A percentile compares a stretch with the other conserved stretches of the same genome.
phyloP scores from a whole-genome alignment of 2,888 invertebrate species.

The Chromoteleia sp. region DNA sequence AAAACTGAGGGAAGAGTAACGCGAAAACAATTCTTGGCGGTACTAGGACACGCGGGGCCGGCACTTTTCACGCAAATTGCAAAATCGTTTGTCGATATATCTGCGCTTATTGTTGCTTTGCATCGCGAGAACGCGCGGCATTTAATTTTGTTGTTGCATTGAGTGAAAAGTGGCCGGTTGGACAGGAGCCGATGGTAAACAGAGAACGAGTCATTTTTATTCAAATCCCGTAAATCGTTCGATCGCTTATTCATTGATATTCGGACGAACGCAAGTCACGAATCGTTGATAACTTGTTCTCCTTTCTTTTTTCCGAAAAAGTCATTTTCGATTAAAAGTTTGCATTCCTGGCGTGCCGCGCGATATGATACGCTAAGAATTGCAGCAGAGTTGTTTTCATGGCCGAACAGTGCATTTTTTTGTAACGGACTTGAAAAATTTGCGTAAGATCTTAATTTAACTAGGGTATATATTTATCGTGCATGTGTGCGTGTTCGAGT shows the following conservation, averaged over 20 bases:
- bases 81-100: constrained; percentile 1
- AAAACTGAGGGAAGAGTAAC: constrained; percentile 2
- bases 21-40: constrained; percentile 41
- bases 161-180: constrained; percentile 15
- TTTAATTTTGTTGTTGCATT: neutral
- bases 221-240: too few species aligned
- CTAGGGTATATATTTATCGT: constrained; percentile 43
- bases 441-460: constrained; percentile 40
- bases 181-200: constrained; percentile 5
- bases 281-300: neutral
- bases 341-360: constrained; percentile 30
- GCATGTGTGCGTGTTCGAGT: constrained; percentile 14
- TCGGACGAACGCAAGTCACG: constrained; percentile 1
- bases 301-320: neutral
- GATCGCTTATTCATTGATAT: too few species aligned
- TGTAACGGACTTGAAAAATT: constrained; percentile 46
- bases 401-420: constrained; percentile 52
- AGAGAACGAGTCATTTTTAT: neutral
- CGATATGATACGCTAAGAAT: constrained; percentile 56
- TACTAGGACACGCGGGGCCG: constrained; percentile 27
- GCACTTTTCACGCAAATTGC: constrained; percentile 19
- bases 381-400: constrained; percentile 41
- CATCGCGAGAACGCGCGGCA: neutral
- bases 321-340: neutral
- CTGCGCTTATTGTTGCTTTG: neutral